A percentile compares a stretch with the other conserved stretches of the same genome.
These are phyloP conservation scores for Anarsia innoxiella DNA, from an alignment of 2,888 invertebrate species.

Conservation along the genomic window DNA sequence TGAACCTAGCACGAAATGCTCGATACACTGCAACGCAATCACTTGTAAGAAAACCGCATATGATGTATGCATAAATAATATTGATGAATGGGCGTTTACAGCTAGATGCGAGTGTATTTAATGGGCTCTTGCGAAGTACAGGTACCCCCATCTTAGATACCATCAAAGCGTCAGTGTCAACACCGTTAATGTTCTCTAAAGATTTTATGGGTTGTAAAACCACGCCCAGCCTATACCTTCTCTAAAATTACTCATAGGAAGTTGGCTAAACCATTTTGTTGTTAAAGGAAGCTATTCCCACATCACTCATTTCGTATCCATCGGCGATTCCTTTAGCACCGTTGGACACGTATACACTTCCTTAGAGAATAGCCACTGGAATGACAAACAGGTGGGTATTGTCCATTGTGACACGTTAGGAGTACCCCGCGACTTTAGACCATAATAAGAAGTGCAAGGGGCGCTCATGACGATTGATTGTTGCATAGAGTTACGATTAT, in stretches of 20 bases:
- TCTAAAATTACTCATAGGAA: constrained; percentile 1
- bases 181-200: too few relatives aligned
- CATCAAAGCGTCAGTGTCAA: too few relatives aligned
- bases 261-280: neutral
- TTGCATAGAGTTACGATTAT: neutral
- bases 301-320: constrained; percentile 9
- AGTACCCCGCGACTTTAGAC: constrained; percentile 27
- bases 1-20: constrained; percentile 1
- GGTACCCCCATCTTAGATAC: too few relatives aligned
- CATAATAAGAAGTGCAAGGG: constrained; percentile 16
- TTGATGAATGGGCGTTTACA: neutral
- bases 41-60: too few relatives aligned
- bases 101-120: neutral
- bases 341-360: constrained; percentile 49
- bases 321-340: constrained; percentile 18
- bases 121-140: too few relatives aligned
- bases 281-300: constrained; percentile 15
- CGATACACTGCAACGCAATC: too few relatives aligned
- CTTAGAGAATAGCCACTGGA: constrained; percentile 41
- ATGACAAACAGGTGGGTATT: constrained; percentile 57
- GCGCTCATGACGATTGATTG: neutral
- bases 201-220: too few relatives aligned
- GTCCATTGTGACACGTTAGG: constrained; percentile 38
- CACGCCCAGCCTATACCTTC: too few relatives aligned
- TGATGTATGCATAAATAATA: too few relatives aligned